Base-by-base conservation (phyloP, 2,888 invertebrate species). In the Selenia dentaria region DNA sequence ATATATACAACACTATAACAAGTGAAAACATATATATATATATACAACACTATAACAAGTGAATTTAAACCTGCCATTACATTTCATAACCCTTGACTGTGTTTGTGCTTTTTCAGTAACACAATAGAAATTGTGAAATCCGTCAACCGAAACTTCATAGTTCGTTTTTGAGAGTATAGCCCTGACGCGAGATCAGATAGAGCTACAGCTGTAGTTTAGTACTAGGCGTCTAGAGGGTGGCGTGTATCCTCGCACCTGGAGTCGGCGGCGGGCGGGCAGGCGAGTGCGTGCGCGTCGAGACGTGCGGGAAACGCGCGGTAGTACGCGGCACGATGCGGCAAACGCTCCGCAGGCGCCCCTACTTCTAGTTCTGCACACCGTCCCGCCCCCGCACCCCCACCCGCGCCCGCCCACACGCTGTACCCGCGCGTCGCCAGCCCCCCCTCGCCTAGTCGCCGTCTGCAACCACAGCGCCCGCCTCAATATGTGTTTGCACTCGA, bases 271-370 rank as follows among this genome's bases (percentile, higher is more conserved):
- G 80, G 81, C 47, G 90, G 88, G 54, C 84, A 81, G 26, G 83
- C 76, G 13, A 91, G 80, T 36, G 89, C 88, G 54, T 65, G 67
- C 44, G 83, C 93, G 80, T 97, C 96, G 55, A 99, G 92, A 27
- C 96, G 82, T 29, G 98, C 98, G 35, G 98, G 98, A 90, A 99
- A 97, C 71, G 93, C 95, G 79, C 95, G 92, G 91, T 94, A 93
- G 84, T 94, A 94, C 14, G 94, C 93, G 53, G 94, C 93, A 67
- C 94, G 92, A 79, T 94, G 94, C 47, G 94, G 93, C 70, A 96
- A 92, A 34, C 97, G 93, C 83, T 96, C 95, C 57, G 92, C 94
- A 6, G 98, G 97, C 41, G 94, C 93, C 22, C 95, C 94, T 54
- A 96, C 96, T 75, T 97, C 95, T 62, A 96, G 94, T 83, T 97